phyloP scores from a whole-genome alignment of 2,888 invertebrate species.

The Fragum sueziense region DNA sequence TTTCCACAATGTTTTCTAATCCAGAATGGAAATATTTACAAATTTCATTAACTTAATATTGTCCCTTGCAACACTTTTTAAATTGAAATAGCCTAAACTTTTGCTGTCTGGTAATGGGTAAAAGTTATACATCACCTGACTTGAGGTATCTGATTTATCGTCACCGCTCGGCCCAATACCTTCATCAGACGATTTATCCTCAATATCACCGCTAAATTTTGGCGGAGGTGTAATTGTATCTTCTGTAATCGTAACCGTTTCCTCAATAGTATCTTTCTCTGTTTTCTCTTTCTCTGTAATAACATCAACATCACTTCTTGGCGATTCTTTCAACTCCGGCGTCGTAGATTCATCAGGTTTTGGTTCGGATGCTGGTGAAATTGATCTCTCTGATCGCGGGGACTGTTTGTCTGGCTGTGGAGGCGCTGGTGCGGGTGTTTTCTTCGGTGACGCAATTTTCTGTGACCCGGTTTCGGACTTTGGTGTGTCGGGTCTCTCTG shows the following conservation, averaged over 20 bases:
- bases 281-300: constrained; percentile 7
- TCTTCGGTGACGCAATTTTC: constrained; percentile 58
- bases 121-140: too few relatives aligned
- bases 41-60: too few relatives aligned
- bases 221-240: constrained; percentile 54
- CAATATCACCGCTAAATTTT: constrained; percentile 50
- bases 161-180: constrained; percentile 71
- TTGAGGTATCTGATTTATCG: constrained; percentile 69
- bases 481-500: constrained; percentile 44
- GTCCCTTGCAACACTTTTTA: too few relatives aligned
- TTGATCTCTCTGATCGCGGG: neutral
- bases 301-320: constrained; percentile 3
- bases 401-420: constrained; percentile 28
- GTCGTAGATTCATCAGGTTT: constrained; percentile 4
- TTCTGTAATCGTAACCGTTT: constrained; percentile 24
- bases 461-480: constrained; percentile 31
- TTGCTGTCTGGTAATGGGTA: too few relatives aligned
- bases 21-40: too few relatives aligned
- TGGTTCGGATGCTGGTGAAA: constrained; percentile 7
- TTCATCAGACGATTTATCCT: constrained; percentile 70
- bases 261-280: constrained; percentile 13
- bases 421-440: constrained; percentile 55
- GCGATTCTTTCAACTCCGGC: neutral
- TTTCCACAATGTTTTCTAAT: too few relatives aligned
- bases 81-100: too few relatives aligned